Evolutionary conservation across 2,888 invertebrate genomes (phyloP), one percentile per base, ranked within the genome.

Genomic region (Phyto melanocephala): DNA sequence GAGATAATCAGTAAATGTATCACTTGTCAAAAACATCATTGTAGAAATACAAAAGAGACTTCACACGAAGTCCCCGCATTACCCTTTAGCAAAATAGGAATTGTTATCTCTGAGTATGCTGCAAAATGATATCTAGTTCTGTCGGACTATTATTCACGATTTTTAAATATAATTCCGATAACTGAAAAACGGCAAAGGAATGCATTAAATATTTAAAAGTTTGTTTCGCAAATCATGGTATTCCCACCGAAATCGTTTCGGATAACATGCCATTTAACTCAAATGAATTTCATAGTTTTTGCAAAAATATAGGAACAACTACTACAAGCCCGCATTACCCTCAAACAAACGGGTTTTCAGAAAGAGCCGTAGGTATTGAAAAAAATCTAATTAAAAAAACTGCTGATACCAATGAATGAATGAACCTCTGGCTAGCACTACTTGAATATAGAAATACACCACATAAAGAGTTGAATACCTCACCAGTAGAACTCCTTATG

Each of bases 191-290:
- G 8, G 83, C 84, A 11, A 54, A 22, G 3, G n/a, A n/a, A n/a
- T n/a, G n/a, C n/a, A n/a, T n/a, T n/a, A n/a, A n/a, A n/a, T n/a
- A n/a, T n/a, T n/a, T 79, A 85, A 79, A 83, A 76, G 52, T 33
- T 15, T 84, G 52, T 24, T 86, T 85, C 68, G 50, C 80, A 1
- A 80, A 74, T 8, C 79, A 85, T 63, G 84, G 85, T 1, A 77
- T 85, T 13, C 84, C 85, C 4, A 56, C 37, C 15, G 70, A 79
- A 71, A 83, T 84, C 47, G 58, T 80, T 10, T 75, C 68, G 2
- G 84, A 84, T 15, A 83, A 83, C 22, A 74, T 81, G 63, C 82
- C 81, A 3, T 83, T 83, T 56, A 76, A 50, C 10, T 85, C 79
- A 5, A 15, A 54, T 37, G 45, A 80, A 37, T 84, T 83, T 56